Evolutionary conservation across 2,113 vertebrate genomes (phyloP), one percentile per base, ranked within the genome.

Genomic region (Semicossyphus pulcher): DNA sequence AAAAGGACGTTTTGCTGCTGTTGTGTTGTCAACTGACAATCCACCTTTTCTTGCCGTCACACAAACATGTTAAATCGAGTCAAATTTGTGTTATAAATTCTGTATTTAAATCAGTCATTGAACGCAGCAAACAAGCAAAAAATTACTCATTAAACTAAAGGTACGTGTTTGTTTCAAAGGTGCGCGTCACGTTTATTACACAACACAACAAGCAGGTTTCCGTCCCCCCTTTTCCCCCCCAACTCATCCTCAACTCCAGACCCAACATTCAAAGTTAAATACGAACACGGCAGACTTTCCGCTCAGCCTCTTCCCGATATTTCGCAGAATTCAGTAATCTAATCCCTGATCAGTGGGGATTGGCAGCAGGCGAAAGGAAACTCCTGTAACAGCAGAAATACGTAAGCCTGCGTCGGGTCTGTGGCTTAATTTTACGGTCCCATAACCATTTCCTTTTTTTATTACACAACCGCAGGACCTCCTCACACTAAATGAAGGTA

Each of bases 271-370:
- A 11, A 29, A 65, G 45, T 60, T 48, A 32, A 67, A 67, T 49
- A 34, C n/a, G n/a, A n/a, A n/a, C 2, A 16, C 15, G 3, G 10
- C 11, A 32, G 26, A 63, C 45, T 49, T 49, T 18, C 28, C 36
- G 8, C 20, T 42, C 21, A 10, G 23, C 41, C 10, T 29, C 34
- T 28, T 57, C 5, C 4, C 0, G 7, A 41, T 29, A 37, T 44
- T 54, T 79, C 39, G 20, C 32, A 48, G 54, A 69, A 42, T 32
- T 45, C 47, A 42, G 12, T 65, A n/a, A 52, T 58, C 60, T 78
- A 83, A 83, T 86, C 80, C 53, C 58, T 29, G 56, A 72, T 73
- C 58, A 66, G 3, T 37, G 44, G 47, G 67, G 63, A 83, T 53
- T 69, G 70, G 42, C 36, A 36, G 28, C 11, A 28, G 44, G 21